Percentiles rank a stretch among this genome's conserved stretches.
Evolutionary conservation across 2,888 invertebrate species (phyloP).

Genomic region (Sminthurinus aureus): DNA sequence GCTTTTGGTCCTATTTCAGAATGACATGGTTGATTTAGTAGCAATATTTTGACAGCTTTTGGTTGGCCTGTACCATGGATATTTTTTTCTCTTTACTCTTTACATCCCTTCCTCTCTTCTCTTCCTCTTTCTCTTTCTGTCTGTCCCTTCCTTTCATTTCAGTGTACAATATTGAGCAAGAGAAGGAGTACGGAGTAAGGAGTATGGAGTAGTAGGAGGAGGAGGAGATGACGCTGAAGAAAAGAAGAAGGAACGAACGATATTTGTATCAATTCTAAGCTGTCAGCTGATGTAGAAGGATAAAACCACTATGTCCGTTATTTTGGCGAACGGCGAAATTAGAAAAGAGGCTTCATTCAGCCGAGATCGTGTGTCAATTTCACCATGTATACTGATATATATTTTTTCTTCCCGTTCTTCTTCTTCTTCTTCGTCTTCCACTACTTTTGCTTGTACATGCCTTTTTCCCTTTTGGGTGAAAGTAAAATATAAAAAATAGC

Average conservation of each 20-base stretch:
- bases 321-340: conserved; percentile 59
- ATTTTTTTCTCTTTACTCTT: conserved; percentile 35
- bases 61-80: conserved; percentile 29
- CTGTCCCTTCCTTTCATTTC: conserved; percentile 47
- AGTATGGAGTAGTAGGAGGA: conserved; percentile 8
- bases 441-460: background rate
- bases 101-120: conserved; percentile 23
- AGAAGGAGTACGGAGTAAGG: background rate
- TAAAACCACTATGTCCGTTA: conserved; percentile 59
- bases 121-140: conserved; percentile 37
- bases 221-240: too few species aligned
- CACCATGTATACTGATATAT: conserved; percentile 40
- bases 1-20: conserved; percentile 41
- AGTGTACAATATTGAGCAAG: conserved; percentile 31
- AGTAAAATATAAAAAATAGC: conserved; percentile 28
- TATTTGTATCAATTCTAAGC: conserved; percentile 60
- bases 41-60: conserved; percentile 34
- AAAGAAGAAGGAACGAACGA: conserved; percentile 24
- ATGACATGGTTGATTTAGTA: conserved; percentile 49
- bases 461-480: conserved; percentile 6
- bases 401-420: background rate
- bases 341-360: conserved; percentile 55
- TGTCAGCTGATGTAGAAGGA: conserved; percentile 56
- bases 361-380: conserved; percentile 54
- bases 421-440: background rate